phyloP scores from a whole-genome alignment of 2,113 vertebrate genomes.

The Opisthocomus hoazin region DNA sequence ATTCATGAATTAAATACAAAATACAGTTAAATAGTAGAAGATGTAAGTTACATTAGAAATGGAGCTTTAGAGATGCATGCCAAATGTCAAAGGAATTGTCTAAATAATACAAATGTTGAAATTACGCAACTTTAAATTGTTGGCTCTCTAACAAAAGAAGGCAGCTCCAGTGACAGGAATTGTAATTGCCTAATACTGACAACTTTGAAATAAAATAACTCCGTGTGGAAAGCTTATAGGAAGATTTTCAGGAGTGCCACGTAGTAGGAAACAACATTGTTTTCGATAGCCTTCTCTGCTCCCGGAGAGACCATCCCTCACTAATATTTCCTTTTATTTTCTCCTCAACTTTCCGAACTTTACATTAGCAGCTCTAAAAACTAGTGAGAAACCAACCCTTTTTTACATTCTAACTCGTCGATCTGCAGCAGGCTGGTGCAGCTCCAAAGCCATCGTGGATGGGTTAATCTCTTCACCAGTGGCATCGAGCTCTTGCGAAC shows the following conservation, averaged over 20 bases:
- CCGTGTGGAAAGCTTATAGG: neutral
- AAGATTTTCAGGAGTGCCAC: neutral
- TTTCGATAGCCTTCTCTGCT: neutral
- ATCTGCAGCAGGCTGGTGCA: neutral
- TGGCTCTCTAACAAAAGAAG: neutral
- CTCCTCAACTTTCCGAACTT: neutral
- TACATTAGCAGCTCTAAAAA: neutral
- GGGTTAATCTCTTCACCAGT: no score
- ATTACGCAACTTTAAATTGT: neutral
- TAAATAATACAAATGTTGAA: neutral
- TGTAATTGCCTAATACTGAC: neutral
- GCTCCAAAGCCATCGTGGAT: neutral
- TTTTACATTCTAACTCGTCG: rapidly evolving
- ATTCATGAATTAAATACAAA: neutral
- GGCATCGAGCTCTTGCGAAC: rapidly evolving
- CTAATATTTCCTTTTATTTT: neutral
- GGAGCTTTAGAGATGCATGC: neutral
- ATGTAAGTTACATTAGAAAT: neutral
- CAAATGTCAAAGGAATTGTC: neutral
- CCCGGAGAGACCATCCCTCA: neutral
- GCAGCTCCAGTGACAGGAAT: neutral
- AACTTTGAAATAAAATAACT: neutral
- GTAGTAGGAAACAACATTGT: neutral
- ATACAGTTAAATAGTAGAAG: neutral
- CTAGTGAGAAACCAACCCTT: neutral